phyloP scores from a whole-genome alignment of 1,140 invertebrate species.

The Idris sp. region DNA sequence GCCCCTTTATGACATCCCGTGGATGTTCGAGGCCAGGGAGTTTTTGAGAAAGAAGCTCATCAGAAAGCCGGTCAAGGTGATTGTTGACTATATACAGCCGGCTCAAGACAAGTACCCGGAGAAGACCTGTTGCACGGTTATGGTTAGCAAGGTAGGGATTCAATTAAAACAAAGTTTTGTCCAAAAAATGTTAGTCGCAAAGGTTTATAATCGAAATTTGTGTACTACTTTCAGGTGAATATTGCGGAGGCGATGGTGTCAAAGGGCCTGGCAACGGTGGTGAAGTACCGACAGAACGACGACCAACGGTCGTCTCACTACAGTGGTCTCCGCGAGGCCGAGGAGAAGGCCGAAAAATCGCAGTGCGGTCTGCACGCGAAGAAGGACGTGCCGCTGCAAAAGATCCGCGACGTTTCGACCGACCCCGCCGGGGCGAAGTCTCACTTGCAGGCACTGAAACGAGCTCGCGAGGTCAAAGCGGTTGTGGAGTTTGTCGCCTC shows the following conservation, averaged over 20 bases:
- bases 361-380: slow-evolving; percentile 90
- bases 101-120: slow-evolving; percentile 95
- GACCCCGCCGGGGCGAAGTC: slow-evolving; percentile 92
- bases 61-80: slow-evolving; percentile 95
- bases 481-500: slow-evolving; percentile 97
- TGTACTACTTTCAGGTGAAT: slow-evolving; percentile 87
- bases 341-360: slow-evolving; percentile 93
- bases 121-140: slow-evolving; percentile 96
- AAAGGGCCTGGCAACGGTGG: slow-evolving; percentile 94
- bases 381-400: slow-evolving; percentile 89
- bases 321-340: slow-evolving; percentile 95
- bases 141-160: slow-evolving; percentile 86
- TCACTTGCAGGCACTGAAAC: slow-evolving; percentile 93
- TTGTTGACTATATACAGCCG: slow-evolving; percentile 97
- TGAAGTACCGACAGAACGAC: slow-evolving; percentile 95
- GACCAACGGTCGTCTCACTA: slow-evolving; percentile 97
- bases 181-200: no score
- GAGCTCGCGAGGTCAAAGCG: slow-evolving; percentile 90
- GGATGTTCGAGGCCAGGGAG: slow-evolving; percentile 98
- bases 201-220: no score
- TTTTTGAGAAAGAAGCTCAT: slow-evolving; percentile 97
- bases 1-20: slow-evolving; percentile 97
- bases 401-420: slow-evolving; percentile 92
- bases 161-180: no score
- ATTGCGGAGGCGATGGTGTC: slow-evolving; percentile 95